These are phyloP conservation scores for Globodera ellingtonae DNA, from an alignment of 1,140 invertebrate species.

Conservation along the genomic window DNA sequence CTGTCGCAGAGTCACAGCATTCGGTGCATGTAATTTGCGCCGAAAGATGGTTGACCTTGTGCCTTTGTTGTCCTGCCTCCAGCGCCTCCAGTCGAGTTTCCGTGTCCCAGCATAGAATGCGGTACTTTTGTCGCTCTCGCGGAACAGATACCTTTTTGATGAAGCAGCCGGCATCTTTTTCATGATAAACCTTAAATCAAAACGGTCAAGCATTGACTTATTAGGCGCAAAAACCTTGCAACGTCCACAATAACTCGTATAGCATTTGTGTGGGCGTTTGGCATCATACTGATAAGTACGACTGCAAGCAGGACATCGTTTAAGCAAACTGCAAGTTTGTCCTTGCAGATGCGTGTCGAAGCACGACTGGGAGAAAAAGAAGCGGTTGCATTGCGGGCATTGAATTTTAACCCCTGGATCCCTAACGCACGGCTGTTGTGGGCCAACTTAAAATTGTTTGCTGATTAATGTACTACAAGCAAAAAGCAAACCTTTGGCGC, in stretches of 20 bases:
- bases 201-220: too few species aligned
- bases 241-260: not conserved
- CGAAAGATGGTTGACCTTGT: not conserved
- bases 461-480: not conserved
- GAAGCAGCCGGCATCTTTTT: not conserved
- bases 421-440: not conserved
- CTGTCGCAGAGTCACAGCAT: not conserved
- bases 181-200: not conserved
- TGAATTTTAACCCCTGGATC: not conserved
- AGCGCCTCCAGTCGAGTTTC: not conserved
- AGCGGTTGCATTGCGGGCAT: not conserved
- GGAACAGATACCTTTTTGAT: not conserved
- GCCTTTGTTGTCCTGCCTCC: not conserved
- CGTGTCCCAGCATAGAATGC: not conserved
- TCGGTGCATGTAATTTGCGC: not conserved
- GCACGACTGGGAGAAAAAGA: not conserved
- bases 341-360: not conserved
- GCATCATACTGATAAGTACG: not conserved
- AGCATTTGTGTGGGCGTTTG: not conserved
- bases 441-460: not conserved
- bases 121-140: not conserved
- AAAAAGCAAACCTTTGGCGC: not conserved
- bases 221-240: not conserved
- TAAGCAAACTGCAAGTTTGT: not conserved
- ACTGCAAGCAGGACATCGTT: not conserved